These are phyloP conservation scores for Acromyrmex echinatior DNA, from an alignment of 1,140 invertebrate species.

Conservation along the genomic window DNA sequence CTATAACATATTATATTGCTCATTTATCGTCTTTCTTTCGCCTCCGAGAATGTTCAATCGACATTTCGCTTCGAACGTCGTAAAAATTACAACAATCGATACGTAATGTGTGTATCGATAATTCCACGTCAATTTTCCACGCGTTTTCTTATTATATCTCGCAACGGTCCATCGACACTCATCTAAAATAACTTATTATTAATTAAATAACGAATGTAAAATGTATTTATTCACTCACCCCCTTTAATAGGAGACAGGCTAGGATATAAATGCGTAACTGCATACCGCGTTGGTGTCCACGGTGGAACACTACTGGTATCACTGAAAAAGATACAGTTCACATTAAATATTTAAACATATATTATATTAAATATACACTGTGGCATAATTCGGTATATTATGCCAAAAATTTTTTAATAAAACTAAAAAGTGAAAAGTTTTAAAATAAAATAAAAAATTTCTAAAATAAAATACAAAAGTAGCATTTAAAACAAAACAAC, in stretches of 20 bases:
- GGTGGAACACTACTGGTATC: slow-evolving; percentile 70
- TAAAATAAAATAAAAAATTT: not conserved
- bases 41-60: not conserved
- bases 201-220: not conserved
- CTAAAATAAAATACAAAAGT: not conserved
- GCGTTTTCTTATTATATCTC: not conserved
- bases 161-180: not conserved
- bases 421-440: not conserved
- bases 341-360: not conserved
- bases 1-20: not conserved
- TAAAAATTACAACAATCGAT: not conserved
- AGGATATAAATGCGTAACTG: slow-evolving; percentile 85
- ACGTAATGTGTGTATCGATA: not conserved
- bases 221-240: slow-evolving; percentile 83
- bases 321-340: slow-evolving; percentile 55
- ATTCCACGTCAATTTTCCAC: not conserved
- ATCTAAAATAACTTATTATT: not conserved
- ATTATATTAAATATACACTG: not conserved
- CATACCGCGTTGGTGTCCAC: slow-evolving; percentile 84
- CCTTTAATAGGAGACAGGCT: slow-evolving; percentile 85
- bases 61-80: not conserved
- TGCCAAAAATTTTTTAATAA: not conserved
- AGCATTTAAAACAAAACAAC: not conserved
- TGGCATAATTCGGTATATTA: not conserved
- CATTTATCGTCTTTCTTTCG: slow-evolving; percentile 17